phyloP scores from a whole-genome alignment of 2,113 vertebrate genomes.

The Silurus asotus region DNA sequence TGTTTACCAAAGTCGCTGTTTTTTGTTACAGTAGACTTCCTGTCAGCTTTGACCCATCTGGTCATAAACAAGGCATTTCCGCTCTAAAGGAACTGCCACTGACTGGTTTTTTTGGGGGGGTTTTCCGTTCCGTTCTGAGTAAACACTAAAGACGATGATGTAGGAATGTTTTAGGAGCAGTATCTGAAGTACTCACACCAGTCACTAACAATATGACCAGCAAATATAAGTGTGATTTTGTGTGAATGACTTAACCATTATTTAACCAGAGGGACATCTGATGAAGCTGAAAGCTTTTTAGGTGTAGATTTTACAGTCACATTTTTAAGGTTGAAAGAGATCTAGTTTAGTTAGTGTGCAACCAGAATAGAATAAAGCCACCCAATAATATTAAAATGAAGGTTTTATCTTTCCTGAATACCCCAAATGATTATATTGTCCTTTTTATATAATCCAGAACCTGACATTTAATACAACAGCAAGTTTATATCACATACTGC shows the following conservation, averaged over 20 bases:
- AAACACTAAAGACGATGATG: background rate
- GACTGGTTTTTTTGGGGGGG: background rate
- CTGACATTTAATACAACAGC: background rate
- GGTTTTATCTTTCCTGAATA: background rate
- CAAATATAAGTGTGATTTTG: background rate
- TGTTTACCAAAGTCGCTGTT: background rate
- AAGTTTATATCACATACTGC: background rate
- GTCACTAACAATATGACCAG: background rate
- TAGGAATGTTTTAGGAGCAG: background rate
- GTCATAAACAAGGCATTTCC: background rate
- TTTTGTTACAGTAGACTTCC: background rate
- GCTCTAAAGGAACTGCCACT: background rate
- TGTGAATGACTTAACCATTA: background rate
- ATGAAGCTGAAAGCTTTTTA: background rate
- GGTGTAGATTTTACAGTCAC: background rate
- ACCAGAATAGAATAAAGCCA: background rate
- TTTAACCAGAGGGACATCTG: background rate
- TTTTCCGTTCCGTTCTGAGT: background rate
- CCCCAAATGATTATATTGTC: background rate
- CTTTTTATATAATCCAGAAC: background rate
- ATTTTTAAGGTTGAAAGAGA: background rate
- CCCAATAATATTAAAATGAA: background rate
- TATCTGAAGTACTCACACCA: background rate
- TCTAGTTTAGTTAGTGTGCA: background rate
- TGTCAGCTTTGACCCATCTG: background rate